A percentile compares a stretch with the other conserved stretches of the same genome.
These are phyloP conservation scores for Galeopterus variegatus DNA, from an alignment of 2,113 vertebrate genomes.

Conservation along the genomic window DNA sequence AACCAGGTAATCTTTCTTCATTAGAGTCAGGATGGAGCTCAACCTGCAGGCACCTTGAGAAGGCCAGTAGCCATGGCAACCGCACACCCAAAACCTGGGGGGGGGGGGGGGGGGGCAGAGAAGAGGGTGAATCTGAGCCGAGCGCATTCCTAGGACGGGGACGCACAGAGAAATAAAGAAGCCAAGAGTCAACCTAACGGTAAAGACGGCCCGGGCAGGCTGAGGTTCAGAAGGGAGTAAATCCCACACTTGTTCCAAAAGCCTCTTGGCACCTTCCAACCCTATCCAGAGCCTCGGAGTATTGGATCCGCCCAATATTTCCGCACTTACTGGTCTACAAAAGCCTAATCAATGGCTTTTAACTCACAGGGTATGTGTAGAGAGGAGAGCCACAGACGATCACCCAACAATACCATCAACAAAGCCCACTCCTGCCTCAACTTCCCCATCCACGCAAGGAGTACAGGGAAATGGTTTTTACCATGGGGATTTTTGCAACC, in stretches of 20 bases:
- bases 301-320: neutral
- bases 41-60: fast-evolving
- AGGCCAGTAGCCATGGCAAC: neutral
- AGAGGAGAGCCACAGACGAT: neutral
- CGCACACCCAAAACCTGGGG: fast-evolving
- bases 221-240: neutral
- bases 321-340: neutral
- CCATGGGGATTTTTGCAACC: neutral
- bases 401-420: fast-evolving
- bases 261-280: neutral
- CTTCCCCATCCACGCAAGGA: neutral
- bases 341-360: too few species aligned
- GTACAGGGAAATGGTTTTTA: too few species aligned
- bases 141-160: neutral
- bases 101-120: fast-evolving
- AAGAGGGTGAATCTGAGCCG: neutral
- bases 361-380: fast-evolving
- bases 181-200: neutral
- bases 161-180: neutral
- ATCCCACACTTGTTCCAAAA: neutral
- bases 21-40: neutral
- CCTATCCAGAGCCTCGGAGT: neutral
- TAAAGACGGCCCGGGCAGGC: neutral
- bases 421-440: neutral
- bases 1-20: neutral